Base-by-base conservation (phyloP, 2,797 vertebrate species). In the Muscicapa striata region DNA sequence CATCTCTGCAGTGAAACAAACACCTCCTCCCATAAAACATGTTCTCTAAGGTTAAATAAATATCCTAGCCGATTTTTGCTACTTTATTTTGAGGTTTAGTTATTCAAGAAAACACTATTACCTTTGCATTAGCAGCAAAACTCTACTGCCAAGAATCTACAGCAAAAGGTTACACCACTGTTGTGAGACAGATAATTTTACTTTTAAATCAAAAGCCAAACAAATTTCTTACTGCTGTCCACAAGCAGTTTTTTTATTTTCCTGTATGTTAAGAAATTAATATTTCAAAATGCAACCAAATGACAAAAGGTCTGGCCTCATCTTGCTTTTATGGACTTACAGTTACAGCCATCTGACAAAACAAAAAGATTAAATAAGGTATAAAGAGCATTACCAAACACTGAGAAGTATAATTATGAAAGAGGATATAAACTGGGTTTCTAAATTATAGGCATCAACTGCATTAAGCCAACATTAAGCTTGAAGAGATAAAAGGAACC, bases 351-450 rank as follows among this genome's bases (percentile, higher is more conserved):
- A 16, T 86, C 92, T 77, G 67, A 92, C 66, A 55, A 88, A 94
- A 67, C 61, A 81, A 95, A 86, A 94, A 72, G 91, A 76, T 96
- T 79, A 96, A 72, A 91, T 69, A 76, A 90, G 41, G 58, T 40
- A 87, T 80, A 94, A 91, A 91, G 79, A 95, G 79, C 55, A 82
- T 74, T 77, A 78, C 22, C 43, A 73, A 93, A 70, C 68, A 81
- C 92, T 32, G 45, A 84, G 40, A 86, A 90, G 55, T 36, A 27
- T 83, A 92, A 89, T 92, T 92, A 89, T 57, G 24, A 80, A 80
- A 96, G 54, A 87, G 83, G 87, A 84, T 91, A 80, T 69, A 91
- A 91, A 61, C 64, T 17, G 46, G 55, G 21, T 69, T 87, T 90
- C 63, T 77, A 84, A 91, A 94, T 78, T 27, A 74, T 26, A 90